Conservation (phyloP, 2,888 invertebrate species). For the Watsonalla cultraria region DNA sequence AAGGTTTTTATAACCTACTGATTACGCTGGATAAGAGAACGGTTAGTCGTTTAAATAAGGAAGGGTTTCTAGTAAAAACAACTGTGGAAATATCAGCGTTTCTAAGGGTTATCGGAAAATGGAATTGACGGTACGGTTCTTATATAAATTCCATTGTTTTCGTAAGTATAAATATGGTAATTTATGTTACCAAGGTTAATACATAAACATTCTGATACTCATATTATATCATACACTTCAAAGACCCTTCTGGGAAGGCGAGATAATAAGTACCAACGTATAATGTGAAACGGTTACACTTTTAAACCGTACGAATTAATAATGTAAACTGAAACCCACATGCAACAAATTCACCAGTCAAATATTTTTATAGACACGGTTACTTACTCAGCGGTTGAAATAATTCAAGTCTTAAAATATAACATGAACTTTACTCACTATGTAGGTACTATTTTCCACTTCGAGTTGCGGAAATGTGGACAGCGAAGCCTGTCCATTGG, state of each 20-base stretch:
- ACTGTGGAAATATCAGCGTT: background rate
- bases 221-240: too few relatives aligned
- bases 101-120: constrained; percentile 1
- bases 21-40: constrained; percentile 9
- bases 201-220: too few relatives aligned
- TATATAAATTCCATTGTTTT: too few relatives aligned
- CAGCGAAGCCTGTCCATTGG: constrained; percentile 40
- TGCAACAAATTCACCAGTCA: background rate
- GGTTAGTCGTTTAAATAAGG: constrained; percentile 6
- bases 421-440: constrained; percentile 39
- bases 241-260: too few relatives aligned
- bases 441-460: constrained; percentile 42
- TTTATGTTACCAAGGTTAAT: too few relatives aligned
- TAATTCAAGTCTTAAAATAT: constrained; percentile 59
- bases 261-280: too few relatives aligned
- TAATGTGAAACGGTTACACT: too few relatives aligned
- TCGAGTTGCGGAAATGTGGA: constrained; percentile 48
- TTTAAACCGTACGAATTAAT: too few relatives aligned
- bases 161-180: too few relatives aligned
- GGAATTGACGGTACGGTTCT: too few relatives aligned
- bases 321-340: too few relatives aligned
- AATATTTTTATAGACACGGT: constrained; percentile 1
- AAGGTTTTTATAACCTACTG: constrained; percentile 13
- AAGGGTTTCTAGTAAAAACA: constrained; percentile 4
- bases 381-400: constrained; percentile 28